Base-by-base conservation (phyloP, 2,113 vertebrate species). In the Lophius piscatorius region DNA sequence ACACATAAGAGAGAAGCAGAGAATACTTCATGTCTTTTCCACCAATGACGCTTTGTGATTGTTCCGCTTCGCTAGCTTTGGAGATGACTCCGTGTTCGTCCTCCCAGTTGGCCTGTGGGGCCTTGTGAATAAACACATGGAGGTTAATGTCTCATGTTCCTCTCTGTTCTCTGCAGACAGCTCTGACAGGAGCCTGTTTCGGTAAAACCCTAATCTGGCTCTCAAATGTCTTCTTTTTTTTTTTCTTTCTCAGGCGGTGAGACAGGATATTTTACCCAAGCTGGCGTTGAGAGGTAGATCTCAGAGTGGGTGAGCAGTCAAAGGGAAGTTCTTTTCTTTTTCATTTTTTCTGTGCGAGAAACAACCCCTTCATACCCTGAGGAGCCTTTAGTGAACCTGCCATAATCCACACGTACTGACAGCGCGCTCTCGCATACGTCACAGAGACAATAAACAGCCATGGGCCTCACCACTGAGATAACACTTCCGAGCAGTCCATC, bases 371-470 rank as follows among this genome's bases (percentile, higher is more conserved):
- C 59, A 51, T 64, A 60, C 51, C 88, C 83, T 73, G 2, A 71
- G 73, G 82, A 76, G 62, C 63, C 74, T 80, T 82, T 52, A 70
- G 82, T 81, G 82, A 88, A 86, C 82, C 81, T 67, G 70, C 75
- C 82, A 42, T 89, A 85, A 84, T 81, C 79, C 72, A 79, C 81
- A 80, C 75, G 71, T 65, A 50, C 77, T 74, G 84, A 82, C 87
- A 87, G 80, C 75, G 62, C 34, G 67, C 58, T 77, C 74, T 63
- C 59, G 17, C 49, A 46, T 78, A 83, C 78, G 78, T 82, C 84
- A 84, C 74, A 0, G 35, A 35, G 73, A 68, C 29, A 77, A 87
- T 85, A 88, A 89, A 87, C 81, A 87, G 79, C 82, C 70, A 62
- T 18, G 20, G 78, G 80, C 72, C 62, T 69, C 36, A 12, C 52